Evolutionary conservation across 1,140 invertebrate genomes (phyloP).

Genomic region (Drosophila tristis): DNA sequence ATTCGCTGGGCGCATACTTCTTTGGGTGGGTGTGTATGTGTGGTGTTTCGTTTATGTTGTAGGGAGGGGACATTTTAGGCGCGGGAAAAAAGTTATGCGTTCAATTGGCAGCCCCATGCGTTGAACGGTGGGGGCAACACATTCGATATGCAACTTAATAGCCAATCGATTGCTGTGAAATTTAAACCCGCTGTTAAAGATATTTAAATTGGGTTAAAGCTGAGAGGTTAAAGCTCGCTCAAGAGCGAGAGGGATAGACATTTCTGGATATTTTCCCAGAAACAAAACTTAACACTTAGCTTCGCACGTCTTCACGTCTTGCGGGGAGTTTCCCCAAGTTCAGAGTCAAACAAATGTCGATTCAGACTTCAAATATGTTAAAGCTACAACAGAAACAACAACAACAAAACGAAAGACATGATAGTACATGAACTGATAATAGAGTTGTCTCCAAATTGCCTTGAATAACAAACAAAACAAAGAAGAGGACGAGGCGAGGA

Average conservation of each 20-base stretch:
- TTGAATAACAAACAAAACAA: conserved; percentile 31
- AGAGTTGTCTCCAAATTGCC: conserved; percentile 45
- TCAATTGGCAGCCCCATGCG: conserved; percentile 6
- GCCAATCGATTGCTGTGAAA: conserved; percentile 13
- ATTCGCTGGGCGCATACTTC: conserved; percentile 35
- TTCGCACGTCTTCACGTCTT: neutral
- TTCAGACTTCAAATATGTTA: conserved; percentile 42
- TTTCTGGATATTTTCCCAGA: neutral
- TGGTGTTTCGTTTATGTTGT: conserved; percentile 48
- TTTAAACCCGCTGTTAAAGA: too few relatives aligned
- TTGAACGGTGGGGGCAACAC: conserved; percentile 21
- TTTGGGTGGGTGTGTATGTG: conserved; percentile 45
- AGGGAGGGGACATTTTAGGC: conserved; percentile 37
- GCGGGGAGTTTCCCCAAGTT: conserved; percentile 11
- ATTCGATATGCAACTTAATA: conserved; percentile 52
- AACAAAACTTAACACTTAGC: neutral
- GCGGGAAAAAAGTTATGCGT: conserved; percentile 40
- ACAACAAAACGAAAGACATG: neutral
- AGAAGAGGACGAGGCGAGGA: conserved; percentile 2
- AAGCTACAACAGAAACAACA: conserved; percentile 21
- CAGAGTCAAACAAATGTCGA: conserved; percentile 24
- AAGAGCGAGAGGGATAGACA: neutral
- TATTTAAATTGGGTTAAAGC: neutral
- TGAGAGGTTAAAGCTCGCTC: too few relatives aligned
- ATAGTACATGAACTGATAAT: conserved; percentile 41